Conservation (phyloP, 2,797 vertebrate species). For the Sphenodon punctatus region DNA sequence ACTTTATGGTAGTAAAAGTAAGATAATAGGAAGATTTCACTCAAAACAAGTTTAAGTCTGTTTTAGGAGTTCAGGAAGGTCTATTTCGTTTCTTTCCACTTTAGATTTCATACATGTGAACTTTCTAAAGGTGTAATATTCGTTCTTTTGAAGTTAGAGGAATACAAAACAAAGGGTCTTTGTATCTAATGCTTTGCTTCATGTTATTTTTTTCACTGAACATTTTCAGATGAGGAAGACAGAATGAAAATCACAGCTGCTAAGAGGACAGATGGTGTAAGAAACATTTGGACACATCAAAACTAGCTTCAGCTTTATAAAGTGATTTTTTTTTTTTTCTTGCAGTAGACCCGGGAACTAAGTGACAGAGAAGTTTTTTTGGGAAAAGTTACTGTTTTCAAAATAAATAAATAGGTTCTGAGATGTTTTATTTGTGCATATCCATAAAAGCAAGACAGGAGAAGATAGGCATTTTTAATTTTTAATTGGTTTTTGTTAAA, state of each 20-base stretch:
- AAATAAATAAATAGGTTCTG: no score
- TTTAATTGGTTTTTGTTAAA: no score
- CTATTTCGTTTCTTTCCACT: neutral
- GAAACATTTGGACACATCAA: no score
- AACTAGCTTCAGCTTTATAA: neutral
- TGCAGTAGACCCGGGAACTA: neutral
- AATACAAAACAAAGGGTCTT: neutral
- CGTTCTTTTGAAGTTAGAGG: neutral
- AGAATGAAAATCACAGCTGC: neutral
- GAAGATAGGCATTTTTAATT: no score
- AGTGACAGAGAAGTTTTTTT: neutral
- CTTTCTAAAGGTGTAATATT: no score
- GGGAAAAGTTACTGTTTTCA: neutral
- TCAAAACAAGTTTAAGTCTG: neutral
- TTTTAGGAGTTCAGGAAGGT: neutral
- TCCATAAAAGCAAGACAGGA: no score
- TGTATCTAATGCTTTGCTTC: neutral
- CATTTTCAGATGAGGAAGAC: neutral
- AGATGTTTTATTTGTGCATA: no score
- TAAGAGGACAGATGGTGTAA: neutral
- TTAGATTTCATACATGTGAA: neutral
- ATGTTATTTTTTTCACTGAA: neutral
- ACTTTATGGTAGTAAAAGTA: neutral
- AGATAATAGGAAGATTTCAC: neutral
- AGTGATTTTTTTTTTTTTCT: neutral